Base-by-base conservation (phyloP, 2,113 vertebrate species). In the Amphiprion ocellaris region DNA sequence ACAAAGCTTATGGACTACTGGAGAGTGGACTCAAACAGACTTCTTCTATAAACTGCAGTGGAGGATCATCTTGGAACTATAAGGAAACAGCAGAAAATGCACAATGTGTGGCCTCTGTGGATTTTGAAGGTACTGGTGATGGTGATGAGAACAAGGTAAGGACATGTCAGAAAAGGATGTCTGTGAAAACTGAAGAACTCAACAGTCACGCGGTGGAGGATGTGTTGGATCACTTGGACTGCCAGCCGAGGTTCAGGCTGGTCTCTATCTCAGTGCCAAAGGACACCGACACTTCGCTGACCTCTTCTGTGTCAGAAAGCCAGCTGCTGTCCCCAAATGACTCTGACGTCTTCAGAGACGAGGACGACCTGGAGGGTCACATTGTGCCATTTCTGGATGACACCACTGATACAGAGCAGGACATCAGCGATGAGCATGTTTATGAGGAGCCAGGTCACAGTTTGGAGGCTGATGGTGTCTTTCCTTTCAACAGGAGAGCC, bases 401-500 rank as follows among this genome's bases (percentile, higher is more conserved):
- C 64, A 84, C 87, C 49, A 78, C 79, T 15, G 93, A 94, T 24
- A 87, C 83, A 0, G 92, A 93, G 39, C 84, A 79, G 67, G 88
- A 93, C 71, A 68, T 87, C 14, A 89, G 83, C 9, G 88, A 92
- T 14, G 92, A 93, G 11, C 90, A 90, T 44, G 66, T 93, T 47
- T 94, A 94, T 4, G 92, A 94, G n/a, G 91, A 81, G 58, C 94
- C 92, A 7, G 93, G 94, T 39, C 71, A 67, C 49, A 79, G 54
- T 49, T 83, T 16, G 0, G 94, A 95, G 33, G 74, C 53, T 2
- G 95, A 95, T 39, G 88, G 81, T 79, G 87, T 93, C 77, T 90
- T 93, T 44, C 83, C 90, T 49, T 62, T 74, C 4, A 94, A 96
- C 75, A 89, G 74, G 77, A 97, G 92, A 85, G 90, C 72, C 41